phyloP scores from a whole-genome alignment of 2,113 vertebrate species.

The Microtus pennsylvanicus region DNA sequence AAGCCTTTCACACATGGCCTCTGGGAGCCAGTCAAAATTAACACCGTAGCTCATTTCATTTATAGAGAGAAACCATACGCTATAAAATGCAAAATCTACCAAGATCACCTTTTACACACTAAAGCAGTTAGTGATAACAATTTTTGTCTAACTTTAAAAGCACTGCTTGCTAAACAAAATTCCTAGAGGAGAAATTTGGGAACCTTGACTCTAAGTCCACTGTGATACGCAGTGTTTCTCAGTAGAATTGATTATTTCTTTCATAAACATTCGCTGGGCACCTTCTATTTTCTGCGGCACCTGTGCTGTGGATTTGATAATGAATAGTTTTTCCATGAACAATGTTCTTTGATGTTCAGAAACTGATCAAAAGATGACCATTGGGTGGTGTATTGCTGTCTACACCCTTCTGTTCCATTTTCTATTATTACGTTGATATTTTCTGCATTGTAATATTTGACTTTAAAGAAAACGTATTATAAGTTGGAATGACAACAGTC shows the following conservation, averaged over 20 bases:
- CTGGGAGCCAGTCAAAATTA: background rate
- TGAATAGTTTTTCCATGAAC: background rate
- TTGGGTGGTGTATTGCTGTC: background rate
- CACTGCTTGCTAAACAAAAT: background rate
- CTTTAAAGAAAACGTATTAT: background rate
- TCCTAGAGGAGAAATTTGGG: background rate
- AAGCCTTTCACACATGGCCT: background rate
- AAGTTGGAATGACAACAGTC: background rate
- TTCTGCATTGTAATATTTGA: background rate
- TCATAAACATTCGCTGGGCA: background rate
- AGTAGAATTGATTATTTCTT: background rate
- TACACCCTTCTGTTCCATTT: background rate
- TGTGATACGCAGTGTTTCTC: background rate
- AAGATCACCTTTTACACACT: background rate
- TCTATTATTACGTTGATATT: background rate
- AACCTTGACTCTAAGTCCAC: background rate
- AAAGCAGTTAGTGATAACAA: background rate
- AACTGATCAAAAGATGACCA: background rate
- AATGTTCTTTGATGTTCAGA: background rate
- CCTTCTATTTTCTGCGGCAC: background rate
- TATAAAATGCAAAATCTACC: background rate
- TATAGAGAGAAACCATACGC: background rate
- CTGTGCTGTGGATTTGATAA: background rate
- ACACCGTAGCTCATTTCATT: background rate
- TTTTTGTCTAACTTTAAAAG: background rate